Percentiles rank a stretch among this genome's conserved stretches.
Conservation (phyloP, 2,888 invertebrate species). For the Candidula unifasciata region DNA sequence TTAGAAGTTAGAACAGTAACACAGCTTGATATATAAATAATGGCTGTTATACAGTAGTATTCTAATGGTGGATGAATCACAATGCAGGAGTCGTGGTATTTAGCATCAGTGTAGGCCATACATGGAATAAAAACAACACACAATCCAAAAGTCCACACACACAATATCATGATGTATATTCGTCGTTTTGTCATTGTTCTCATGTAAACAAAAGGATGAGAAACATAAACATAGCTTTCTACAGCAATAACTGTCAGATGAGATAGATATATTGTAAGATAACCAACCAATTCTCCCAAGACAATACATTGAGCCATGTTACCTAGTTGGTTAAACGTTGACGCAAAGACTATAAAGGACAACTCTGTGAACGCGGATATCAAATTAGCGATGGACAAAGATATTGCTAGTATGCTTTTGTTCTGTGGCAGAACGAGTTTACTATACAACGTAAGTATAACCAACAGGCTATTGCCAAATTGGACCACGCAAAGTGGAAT, state of each 20-base stretch:
- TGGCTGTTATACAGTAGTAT: neutral
- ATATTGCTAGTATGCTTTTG: too few relatives aligned
- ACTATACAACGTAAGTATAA: too few relatives aligned
- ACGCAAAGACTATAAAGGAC: neutral
- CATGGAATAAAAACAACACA: neutral
- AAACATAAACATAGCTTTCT: conserved; percentile 7
- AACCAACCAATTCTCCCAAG: too few relatives aligned
- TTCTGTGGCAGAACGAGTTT: too few relatives aligned
- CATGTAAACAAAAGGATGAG: neutral
- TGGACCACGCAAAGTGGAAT: too few relatives aligned
- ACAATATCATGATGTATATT: neutral
- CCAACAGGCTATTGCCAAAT: too few relatives aligned
- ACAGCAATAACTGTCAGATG: conserved; percentile 18
- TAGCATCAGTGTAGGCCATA: neutral
- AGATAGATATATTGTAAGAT: too few relatives aligned
- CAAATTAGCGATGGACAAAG: too few relatives aligned
- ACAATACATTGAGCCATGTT: too few relatives aligned
- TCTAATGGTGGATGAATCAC: neutral
- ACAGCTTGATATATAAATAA: neutral
- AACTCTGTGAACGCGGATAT: too few relatives aligned
- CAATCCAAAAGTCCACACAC: neutral
- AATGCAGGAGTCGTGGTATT: neutral
- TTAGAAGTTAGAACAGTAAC: neutral
- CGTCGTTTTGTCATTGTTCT: neutral
- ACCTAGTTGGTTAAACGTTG: too few relatives aligned